Evolutionary conservation across 2,113 vertebrate species (phyloP), one percentile per base, ranked within the genome.

Genomic region (Neodon shergylaensis): DNA sequence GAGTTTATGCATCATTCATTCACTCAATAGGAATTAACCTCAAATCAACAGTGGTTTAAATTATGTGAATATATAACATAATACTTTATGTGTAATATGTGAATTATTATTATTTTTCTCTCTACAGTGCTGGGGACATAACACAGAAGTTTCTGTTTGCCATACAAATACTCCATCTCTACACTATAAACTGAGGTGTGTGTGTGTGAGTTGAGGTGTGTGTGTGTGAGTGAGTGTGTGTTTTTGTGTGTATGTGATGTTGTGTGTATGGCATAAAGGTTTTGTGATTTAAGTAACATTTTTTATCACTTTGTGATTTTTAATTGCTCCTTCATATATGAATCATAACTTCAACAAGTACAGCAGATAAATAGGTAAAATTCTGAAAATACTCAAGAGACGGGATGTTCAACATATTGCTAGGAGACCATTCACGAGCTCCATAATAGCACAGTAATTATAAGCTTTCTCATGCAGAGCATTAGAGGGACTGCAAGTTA

Each of bases 361-460:
- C 24, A 91, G 77, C 63, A 65, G 65, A 90, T 79, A 88, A 95
- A 92, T n/a, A 74, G 63, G 83, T 72, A 88, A 96, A 93, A 28
- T 22, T 79, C 66, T 93, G 42, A 78, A 70, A 95, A 58, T 73
- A 19, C 72, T 87, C 77, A 42, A 70, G 78, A 94, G 66, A 94
- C 17, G 77, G 49, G n/a, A 49, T 93, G 42, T 63, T 92, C 93
- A 91, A 88, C 91, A 70, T 95, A 70, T 94, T 96, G 84, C 85
- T 97, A 84, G 96, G 79, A 97, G 88, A 96, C 33, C 33, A 87
- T 70, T 91, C 44, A 84, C 26, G 70, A 92, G 65, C 36, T 93
- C 70, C 63, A 66, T 95, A 88, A 81, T 96, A 92, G 81, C 36
- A 16, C 70, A 72, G 92, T 93, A 95, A 97, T 97, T 97, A 91